Conservation (phyloP, 2,888 invertebrate genomes). For the Drosophila putrida region DNA sequence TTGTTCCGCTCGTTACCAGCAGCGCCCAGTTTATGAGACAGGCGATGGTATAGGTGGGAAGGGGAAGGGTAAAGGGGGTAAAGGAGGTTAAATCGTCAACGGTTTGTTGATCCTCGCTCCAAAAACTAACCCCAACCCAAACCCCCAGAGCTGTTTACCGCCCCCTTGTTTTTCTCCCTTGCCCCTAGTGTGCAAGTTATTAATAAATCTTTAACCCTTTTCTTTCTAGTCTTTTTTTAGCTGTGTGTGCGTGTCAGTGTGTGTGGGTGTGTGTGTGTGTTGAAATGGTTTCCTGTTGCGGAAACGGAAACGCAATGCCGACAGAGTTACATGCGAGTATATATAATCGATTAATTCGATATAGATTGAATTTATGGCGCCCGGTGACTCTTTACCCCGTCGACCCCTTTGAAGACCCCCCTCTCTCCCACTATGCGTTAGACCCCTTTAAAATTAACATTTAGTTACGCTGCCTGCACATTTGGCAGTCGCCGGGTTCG, state of each 20-base stretch:
- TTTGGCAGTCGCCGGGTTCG: slow-evolving; percentile 12
- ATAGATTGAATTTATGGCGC: slow-evolving; percentile 85
- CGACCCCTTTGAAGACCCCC: background rate
- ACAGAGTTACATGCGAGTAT: slow-evolving; percentile 76
- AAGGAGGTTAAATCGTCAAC: slow-evolving; percentile 38
- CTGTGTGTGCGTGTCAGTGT: slow-evolving; percentile 29
- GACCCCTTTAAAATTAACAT: slow-evolving; percentile 38
- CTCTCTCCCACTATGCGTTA: slow-evolving; percentile 14
- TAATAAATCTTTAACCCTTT: slow-evolving; percentile 85
- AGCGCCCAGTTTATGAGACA: slow-evolving; percentile 50
- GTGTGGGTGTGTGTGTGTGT: slow-evolving; percentile 38
- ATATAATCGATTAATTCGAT: slow-evolving; percentile 85
- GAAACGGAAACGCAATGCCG: slow-evolving; percentile 84
- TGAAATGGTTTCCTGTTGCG: slow-evolving; percentile 79
- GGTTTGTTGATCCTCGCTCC: slow-evolving; percentile 52
- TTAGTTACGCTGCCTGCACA: slow-evolving; percentile 46
- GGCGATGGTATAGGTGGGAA: background rate
- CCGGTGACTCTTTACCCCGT: background rate
- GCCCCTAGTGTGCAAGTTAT: slow-evolving; percentile 56
- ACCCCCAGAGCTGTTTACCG: background rate
- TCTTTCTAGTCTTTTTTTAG: slow-evolving; percentile 1
- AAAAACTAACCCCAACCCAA: slow-evolving; percentile 4
- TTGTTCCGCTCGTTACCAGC: slow-evolving; percentile 81
- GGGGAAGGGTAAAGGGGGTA: background rate
- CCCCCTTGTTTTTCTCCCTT: background rate